Conservation (phyloP, 2,888 invertebrate genomes). For the Rhorus exstirpatorius region DNA sequence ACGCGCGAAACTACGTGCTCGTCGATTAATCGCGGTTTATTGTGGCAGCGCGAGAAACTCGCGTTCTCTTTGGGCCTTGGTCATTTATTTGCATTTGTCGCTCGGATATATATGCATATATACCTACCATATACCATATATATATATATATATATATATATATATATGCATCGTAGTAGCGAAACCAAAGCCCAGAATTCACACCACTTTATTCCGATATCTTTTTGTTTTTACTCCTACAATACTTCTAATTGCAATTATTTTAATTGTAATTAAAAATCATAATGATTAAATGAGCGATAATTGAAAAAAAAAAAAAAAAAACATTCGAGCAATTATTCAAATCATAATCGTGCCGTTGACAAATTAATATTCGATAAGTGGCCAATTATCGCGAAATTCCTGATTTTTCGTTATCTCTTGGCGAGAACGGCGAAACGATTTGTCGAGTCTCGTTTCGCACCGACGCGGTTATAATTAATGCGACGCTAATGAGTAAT, state of each 20-base stretch:
- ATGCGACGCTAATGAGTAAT: constrained; percentile 77
- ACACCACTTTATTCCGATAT: neutral
- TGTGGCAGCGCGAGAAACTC: constrained; percentile 32
- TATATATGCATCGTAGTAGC: neutral
- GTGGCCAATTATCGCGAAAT: constrained; percentile 35
- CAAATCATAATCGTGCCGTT: constrained; percentile 16
- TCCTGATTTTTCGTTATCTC: constrained; percentile 29
- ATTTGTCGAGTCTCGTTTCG: constrained; percentile 78
- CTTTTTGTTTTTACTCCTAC: neutral
- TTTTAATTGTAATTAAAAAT: neutral
- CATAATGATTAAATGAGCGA: neutral
- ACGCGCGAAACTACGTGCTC: constrained; percentile 77
- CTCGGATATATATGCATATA: no score
- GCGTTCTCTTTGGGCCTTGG: neutral
- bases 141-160: no score
- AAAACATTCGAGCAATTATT: neutral
- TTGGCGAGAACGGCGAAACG: constrained; percentile 66
- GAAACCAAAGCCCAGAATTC: neutral
- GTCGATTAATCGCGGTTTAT: constrained; percentile 77
- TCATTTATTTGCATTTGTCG: constrained; percentile 56
- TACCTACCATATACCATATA: no score
- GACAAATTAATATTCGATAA: constrained; percentile 49
- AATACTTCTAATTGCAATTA: neutral
- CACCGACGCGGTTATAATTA: constrained; percentile 75
- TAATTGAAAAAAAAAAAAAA: neutral